Evolutionary conservation across 2,888 invertebrate species (phyloP).

Genomic region (Leptinotarsa peninsularis): DNA sequence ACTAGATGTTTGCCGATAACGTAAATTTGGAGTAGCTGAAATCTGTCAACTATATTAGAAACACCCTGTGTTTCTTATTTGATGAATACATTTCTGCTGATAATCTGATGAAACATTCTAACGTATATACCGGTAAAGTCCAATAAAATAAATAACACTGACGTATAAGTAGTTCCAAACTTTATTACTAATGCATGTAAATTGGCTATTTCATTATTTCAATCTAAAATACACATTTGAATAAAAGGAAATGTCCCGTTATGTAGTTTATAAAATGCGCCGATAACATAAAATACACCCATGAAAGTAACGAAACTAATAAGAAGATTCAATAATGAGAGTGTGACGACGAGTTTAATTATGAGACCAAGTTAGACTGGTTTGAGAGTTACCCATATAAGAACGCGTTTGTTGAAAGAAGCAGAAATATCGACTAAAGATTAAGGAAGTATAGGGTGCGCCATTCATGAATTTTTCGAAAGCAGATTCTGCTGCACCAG

Average conservation of each 20-base stretch:
- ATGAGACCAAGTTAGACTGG: conserved; percentile 50
- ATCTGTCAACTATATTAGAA: neutral
- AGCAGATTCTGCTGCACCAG: neutral
- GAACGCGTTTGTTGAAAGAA: conserved; percentile 46
- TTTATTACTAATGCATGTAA: conserved; percentile 40
- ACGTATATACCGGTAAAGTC: neutral
- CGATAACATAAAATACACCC: conserved; percentile 41
- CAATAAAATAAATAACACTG: conserved; percentile 13
- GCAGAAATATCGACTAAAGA: conserved; percentile 36
- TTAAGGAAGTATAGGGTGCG: conserved; percentile 23
- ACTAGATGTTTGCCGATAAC: too few relatives aligned
- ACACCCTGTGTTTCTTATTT: neutral
- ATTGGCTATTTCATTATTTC: conserved; percentile 28
- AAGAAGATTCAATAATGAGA: conserved; percentile 52
- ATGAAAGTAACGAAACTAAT: conserved; percentile 47
- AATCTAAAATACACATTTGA: conserved; percentile 41
- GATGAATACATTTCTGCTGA: neutral
- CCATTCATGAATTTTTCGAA: conserved; percentile 15
- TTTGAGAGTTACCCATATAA: conserved; percentile 44
- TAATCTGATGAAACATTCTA: neutral
- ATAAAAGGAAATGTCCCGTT: conserved; percentile 42
- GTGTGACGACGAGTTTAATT: conserved; percentile 53
- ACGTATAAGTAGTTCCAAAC: conserved; percentile 3
- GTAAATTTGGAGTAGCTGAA: too few relatives aligned
- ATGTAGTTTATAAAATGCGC: conserved; percentile 31